Evolutionary conservation across 2,888 invertebrate genomes (phyloP).

Genomic region (Latheticus oryzae): DNA sequence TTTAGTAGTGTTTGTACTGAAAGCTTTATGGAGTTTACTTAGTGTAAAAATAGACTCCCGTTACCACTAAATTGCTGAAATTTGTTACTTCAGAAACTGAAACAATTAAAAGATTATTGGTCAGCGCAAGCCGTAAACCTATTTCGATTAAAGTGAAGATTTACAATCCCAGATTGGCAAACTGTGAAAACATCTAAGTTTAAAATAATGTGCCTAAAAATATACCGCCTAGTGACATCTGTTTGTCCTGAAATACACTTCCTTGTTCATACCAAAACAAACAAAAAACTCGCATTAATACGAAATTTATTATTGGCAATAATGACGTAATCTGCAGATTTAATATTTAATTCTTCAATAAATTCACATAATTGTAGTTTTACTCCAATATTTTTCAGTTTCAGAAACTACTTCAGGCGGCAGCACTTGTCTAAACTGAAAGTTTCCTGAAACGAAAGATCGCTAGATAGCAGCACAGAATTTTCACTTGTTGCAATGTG

Average conservation of each 20-base stretch:
- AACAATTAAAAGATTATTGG: constrained; percentile 30
- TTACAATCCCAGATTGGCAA: constrained; percentile 24
- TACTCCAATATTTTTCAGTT: constrained; percentile 29
- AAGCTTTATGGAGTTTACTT: constrained; percentile 47
- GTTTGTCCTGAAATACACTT: constrained; percentile 24
- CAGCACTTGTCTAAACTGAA: constrained; percentile 43
- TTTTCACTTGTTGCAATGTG: constrained; percentile 2
- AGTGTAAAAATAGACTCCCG: constrained; percentile 43
- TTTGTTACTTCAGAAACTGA: constrained; percentile 25
- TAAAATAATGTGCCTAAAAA: constrained; percentile 24
- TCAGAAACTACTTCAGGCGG: constrained; percentile 19
- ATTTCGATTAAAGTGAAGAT: constrained; percentile 22
- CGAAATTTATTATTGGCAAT: constrained; percentile 27
- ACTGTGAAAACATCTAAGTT: constrained; percentile 16
- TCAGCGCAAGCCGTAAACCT: constrained; percentile 7
- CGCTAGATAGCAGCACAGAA: constrained; percentile 33
- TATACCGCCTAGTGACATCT: constrained; percentile 32
- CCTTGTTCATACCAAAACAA: constrained; percentile 33
- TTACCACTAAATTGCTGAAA: constrained; percentile 35
- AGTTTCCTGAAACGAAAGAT: constrained; percentile 33
- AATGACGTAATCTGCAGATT: constrained; percentile 27
- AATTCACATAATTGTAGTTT: constrained; percentile 25
- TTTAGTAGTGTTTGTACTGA: constrained; percentile 45
- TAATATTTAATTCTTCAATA: constrained; percentile 12
- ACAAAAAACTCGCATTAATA: constrained; percentile 21